Percentiles rank a stretch among this genome's conserved stretches.
These are phyloP conservation scores for Cyanocitta stelleri DNA, from an alignment of 2,113 vertebrate species.

Conservation along the genomic window DNA sequence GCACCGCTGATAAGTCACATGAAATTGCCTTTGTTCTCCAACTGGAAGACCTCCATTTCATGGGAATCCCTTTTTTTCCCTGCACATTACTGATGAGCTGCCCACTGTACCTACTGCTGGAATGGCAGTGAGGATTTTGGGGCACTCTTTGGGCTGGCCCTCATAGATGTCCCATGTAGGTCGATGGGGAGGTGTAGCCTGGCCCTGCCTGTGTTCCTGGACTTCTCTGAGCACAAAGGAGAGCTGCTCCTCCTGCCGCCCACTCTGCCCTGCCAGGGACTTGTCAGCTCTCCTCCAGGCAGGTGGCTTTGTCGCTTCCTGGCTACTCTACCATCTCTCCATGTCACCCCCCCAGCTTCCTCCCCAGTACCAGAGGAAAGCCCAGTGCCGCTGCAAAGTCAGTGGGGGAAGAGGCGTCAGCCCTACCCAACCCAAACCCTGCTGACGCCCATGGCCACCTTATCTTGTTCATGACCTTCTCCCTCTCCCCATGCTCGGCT, in stretches of 20 bases:
- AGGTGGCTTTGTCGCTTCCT: not conserved
- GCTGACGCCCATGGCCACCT: not conserved
- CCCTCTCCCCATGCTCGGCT: not conserved
- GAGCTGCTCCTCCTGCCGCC: not conserved
- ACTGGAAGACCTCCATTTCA: not conserved
- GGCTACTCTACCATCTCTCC: not conserved
- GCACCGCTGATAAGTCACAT: not conserved
- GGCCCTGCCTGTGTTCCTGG: not conserved
- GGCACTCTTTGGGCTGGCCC: not conserved
- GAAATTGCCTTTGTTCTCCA: slow-evolving; percentile 62
- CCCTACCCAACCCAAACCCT: not conserved
- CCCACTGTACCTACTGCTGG: not conserved
- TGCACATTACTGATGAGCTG: not conserved
- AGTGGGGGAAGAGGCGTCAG: not conserved
- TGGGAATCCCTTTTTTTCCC: not conserved
- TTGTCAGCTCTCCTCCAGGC: not conserved
- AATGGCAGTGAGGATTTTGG: not conserved
- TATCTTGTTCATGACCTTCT: not conserved
- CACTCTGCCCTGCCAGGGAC: not conserved
- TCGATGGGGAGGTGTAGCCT: not conserved
- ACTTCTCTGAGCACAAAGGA: not conserved
- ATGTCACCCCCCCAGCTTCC: not conserved
- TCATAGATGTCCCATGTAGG: fast-evolving
- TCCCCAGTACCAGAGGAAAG: not conserved
- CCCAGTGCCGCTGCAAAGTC: not conserved